Percentiles rank a stretch among this genome's conserved stretches.
These are phyloP conservation scores for Arctia plantaginis DNA, from an alignment of 2,888 invertebrate species.

Conservation along the genomic window DNA sequence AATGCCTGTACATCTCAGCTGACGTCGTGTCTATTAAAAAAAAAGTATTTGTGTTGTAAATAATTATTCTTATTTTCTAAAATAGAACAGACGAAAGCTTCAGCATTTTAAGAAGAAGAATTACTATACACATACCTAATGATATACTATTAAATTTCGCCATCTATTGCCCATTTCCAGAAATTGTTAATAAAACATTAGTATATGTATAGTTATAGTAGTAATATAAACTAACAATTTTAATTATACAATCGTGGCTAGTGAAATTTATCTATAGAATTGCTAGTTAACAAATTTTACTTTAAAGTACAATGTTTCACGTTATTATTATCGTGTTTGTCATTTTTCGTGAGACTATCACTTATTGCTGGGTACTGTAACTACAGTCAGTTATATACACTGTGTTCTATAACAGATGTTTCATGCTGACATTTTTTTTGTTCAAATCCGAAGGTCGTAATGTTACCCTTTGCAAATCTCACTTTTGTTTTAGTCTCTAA, in stretches of 20 bases:
- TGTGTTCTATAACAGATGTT: neutral
- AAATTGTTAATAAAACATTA: constrained; percentile 27
- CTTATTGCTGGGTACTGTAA: constrained; percentile 7
- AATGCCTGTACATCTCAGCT: neutral
- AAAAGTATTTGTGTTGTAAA: neutral
- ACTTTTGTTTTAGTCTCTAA: no score
- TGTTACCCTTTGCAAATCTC: no score
- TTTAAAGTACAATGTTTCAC: constrained; percentile 49
- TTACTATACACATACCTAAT: neutral
- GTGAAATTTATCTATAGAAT: constrained; percentile 58
- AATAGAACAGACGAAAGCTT: neutral
- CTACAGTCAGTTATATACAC: constrained; percentile 21
- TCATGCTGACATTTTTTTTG: neutral
- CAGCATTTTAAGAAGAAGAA: neutral
- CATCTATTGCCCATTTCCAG: neutral
- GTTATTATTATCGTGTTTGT: constrained; percentile 22
- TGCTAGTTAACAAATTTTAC: constrained; percentile 47
- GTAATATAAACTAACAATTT: constrained; percentile 35
- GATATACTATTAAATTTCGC: neutral
- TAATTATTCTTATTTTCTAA: neutral
- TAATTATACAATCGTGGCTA: constrained; percentile 60
- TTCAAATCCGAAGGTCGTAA: neutral
- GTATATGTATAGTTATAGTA: constrained; percentile 10
- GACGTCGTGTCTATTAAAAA: neutral
- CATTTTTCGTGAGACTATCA: constrained; percentile 11